Evolutionary conservation across 1,140 invertebrate species (phyloP).

Genomic region (Pachypsylla venusta): DNA sequence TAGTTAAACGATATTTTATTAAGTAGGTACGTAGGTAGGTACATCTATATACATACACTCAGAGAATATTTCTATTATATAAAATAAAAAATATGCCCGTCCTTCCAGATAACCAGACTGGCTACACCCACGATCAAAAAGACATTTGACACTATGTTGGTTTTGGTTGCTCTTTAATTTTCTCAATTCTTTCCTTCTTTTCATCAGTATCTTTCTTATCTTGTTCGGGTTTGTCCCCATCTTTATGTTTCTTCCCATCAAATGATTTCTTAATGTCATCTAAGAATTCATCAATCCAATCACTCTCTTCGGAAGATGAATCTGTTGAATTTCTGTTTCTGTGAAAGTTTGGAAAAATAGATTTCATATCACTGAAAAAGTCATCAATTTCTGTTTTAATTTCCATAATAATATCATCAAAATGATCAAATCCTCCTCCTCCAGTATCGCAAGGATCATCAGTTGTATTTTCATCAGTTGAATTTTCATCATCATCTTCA

Average conservation of each 20-base stretch:
- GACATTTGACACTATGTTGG: too few relatives aligned
- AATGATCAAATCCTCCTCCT: background rate
- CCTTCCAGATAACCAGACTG: too few relatives aligned
- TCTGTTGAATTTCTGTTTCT: background rate
- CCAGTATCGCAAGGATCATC: background rate
- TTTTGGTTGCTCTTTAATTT: background rate
- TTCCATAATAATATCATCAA: background rate
- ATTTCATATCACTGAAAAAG: background rate
- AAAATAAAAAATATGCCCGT: too few relatives aligned
- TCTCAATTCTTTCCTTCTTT: background rate
- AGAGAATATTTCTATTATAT: too few relatives aligned
- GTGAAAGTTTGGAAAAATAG: constrained; percentile 6
- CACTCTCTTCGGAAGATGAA: background rate
- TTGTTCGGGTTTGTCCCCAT: background rate
- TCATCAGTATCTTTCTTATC: background rate
- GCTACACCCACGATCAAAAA: too few relatives aligned
- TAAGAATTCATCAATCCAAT: background rate
- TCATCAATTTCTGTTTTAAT: background rate
- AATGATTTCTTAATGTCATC: constrained; percentile 7
- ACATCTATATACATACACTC: too few relatives aligned
- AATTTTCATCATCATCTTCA: background rate
- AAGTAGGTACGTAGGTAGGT: too few relatives aligned
- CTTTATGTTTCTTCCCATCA: background rate
- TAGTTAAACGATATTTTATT: too few relatives aligned
- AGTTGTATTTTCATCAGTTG: background rate